phyloP scores from a whole-genome alignment of 2,113 vertebrate genomes.

The Perognathus longimembris region DNA sequence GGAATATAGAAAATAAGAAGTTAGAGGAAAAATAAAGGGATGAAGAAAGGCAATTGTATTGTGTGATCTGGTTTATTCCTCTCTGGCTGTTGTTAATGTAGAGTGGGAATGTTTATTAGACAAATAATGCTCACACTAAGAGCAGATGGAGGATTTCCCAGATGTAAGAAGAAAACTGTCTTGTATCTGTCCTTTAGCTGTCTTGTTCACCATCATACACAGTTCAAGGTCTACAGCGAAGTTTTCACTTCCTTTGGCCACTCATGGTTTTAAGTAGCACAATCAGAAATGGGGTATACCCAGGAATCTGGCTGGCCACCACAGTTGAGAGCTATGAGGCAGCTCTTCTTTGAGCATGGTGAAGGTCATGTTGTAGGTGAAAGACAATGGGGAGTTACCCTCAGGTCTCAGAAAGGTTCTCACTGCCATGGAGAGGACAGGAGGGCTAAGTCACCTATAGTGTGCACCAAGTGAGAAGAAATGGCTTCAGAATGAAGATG shows the following conservation, averaged over 20 bases:
- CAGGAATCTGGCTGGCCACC: not conserved
- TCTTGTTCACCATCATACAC: not conserved
- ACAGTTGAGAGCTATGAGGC: not conserved
- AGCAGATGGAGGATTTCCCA: not conserved
- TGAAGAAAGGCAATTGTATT: not conserved
- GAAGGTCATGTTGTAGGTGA: not conserved
- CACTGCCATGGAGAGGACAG: not conserved
- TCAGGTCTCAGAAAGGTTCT: not conserved
- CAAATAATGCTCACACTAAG: not conserved
- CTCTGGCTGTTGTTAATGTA: not conserved
- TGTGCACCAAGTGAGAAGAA: not conserved
- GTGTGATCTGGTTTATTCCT: not conserved
- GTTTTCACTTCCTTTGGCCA: not conserved
- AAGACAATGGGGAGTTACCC: not conserved
- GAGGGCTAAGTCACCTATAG: not conserved
- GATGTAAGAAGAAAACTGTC: not conserved
- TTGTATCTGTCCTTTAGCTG: not conserved
- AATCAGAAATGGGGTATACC: too few relatives aligned
- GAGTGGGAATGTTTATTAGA: not conserved
- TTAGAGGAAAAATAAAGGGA: not conserved
- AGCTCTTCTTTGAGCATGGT: not conserved
- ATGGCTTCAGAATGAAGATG: not conserved
- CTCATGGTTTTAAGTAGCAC: not conserved
- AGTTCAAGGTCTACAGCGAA: not conserved
- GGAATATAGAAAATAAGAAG: rapidly evolving